phyloP scores from a whole-genome alignment of 2,888 invertebrate species.

The Microctonus brassicae region DNA sequence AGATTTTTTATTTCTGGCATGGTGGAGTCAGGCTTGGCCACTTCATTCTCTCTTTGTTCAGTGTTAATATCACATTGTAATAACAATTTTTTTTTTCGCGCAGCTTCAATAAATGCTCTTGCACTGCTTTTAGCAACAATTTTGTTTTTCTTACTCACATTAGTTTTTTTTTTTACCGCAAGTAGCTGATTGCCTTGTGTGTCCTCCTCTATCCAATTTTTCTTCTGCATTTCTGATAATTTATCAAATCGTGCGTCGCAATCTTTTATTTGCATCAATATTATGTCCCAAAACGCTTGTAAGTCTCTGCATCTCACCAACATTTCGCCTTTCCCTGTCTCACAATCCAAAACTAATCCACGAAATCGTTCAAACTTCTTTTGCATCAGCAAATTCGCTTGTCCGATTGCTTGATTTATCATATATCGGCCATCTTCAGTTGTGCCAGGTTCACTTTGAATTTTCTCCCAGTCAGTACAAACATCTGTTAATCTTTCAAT shows the following conservation, averaged over 20 bases:
- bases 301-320: conserved; percentile 79
- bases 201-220: conserved; percentile 71
- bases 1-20: conserved; percentile 35
- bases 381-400: conserved; percentile 80
- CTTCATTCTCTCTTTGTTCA: conserved; percentile 49
- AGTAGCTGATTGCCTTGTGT: conserved; percentile 49
- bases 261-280: conserved; percentile 76
- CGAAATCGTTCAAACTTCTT: conserved; percentile 86
- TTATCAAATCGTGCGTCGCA: conserved; percentile 58
- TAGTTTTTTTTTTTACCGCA: conserved; percentile 47
- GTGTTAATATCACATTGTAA: conserved; percentile 23
- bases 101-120: conserved; percentile 38
- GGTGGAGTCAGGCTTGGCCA: conserved; percentile 20
- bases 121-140: conserved; percentile 23
- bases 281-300: conserved; percentile 91
- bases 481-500: conserved; percentile 71
- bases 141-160: conserved; percentile 37
- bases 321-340: conserved; percentile 69
- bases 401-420: conserved; percentile 82
- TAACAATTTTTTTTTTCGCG: conserved; percentile 19
- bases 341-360: conserved; percentile 67
- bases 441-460: conserved; percentile 64
- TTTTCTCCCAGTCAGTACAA: conserved; percentile 73
- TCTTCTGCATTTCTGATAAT: conserved; percentile 49
- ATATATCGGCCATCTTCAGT: conserved; percentile 73